These are phyloP conservation scores for Drosophila equinoxialis DNA, from an alignment of 1,140 invertebrate genomes.

Conservation along the genomic window DNA sequence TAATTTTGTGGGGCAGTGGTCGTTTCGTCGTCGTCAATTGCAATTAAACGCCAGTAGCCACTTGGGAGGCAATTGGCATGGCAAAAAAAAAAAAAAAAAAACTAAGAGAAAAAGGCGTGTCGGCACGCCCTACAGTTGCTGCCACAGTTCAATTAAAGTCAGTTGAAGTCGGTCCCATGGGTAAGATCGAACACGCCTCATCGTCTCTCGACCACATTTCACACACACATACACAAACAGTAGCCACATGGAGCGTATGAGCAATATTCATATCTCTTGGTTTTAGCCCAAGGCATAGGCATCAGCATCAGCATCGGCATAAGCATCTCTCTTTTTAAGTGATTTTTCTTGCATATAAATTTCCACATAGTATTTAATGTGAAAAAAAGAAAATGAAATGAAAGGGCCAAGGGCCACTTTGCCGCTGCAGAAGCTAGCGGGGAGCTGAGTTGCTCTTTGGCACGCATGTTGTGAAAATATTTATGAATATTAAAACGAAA, in stretches of 20 bases:
- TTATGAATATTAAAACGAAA: constrained; percentile 54
- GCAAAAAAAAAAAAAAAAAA: constrained; percentile 2
- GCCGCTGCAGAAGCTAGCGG: background rate
- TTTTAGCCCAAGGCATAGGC: constrained; percentile 2
- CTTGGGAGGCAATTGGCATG: constrained; percentile 8
- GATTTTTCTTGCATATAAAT: constrained; percentile 12
- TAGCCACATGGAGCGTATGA: background rate
- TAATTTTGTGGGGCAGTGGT: constrained; percentile 1
- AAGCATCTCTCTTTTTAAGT: constrained; percentile 4
- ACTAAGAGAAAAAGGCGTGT: constrained; percentile 12
- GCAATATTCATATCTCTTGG: constrained; percentile 7
- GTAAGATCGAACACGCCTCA: constrained; percentile 10
- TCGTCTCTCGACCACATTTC: background rate
- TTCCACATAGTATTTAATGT: constrained; percentile 17
- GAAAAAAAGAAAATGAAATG: background rate
- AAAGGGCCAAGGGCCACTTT: background rate
- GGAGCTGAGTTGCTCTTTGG: constrained; percentile 3
- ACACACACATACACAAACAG: background rate
- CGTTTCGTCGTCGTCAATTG: constrained; percentile 1
- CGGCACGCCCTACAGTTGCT: constrained; percentile 11
- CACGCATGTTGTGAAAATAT: constrained; percentile 55
- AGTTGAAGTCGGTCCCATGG: constrained; percentile 4
- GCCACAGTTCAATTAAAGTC: constrained; percentile 8
- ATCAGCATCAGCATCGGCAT: background rate
- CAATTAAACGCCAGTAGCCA: constrained; percentile 8